Conservation (phyloP, 2,888 invertebrate genomes). For the Branchipolynoe longqiensis region DNA sequence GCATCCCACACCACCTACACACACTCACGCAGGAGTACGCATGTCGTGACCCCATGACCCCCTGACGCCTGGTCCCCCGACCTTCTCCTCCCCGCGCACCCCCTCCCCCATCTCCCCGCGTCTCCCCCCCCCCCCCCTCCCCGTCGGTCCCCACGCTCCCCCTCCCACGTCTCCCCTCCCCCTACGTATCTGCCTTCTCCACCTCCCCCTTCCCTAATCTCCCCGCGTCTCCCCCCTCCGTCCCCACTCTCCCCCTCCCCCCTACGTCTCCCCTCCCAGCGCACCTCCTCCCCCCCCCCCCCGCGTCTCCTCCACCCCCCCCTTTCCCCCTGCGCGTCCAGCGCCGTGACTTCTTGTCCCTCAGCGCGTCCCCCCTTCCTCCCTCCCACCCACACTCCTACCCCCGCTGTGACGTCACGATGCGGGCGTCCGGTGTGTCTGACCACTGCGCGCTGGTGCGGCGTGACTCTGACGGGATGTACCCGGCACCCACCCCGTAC, state of each 20-base stretch:
- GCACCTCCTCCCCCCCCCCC: background rate
- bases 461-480: constrained; percentile 25
- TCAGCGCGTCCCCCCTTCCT: background rate
- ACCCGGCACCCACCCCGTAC: constrained; percentile 36
- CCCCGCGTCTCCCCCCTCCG: background rate
- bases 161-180: constrained; percentile 5
- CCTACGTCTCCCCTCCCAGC: background rate
- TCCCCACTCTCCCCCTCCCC: constrained; percentile 1
- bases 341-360: background rate
- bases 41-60: too few relatives aligned
- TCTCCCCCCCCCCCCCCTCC: constrained; percentile 7
- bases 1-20: too few relatives aligned
- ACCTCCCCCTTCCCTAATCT: constrained; percentile 9
- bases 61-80: too few relatives aligned
- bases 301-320: background rate
- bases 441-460: constrained; percentile 44
- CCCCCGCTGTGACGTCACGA: constrained; percentile 11
- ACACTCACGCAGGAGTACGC: too few relatives aligned
- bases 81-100: background rate
- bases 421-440: constrained; percentile 22
- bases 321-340: background rate
- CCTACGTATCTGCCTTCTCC: background rate
- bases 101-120: constrained; percentile 1
- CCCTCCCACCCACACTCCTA: background rate
- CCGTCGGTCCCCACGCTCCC: background rate